Evolutionary conservation across 1,140 invertebrate species (phyloP).

Genomic region (Polyergus mexicanus): DNA sequence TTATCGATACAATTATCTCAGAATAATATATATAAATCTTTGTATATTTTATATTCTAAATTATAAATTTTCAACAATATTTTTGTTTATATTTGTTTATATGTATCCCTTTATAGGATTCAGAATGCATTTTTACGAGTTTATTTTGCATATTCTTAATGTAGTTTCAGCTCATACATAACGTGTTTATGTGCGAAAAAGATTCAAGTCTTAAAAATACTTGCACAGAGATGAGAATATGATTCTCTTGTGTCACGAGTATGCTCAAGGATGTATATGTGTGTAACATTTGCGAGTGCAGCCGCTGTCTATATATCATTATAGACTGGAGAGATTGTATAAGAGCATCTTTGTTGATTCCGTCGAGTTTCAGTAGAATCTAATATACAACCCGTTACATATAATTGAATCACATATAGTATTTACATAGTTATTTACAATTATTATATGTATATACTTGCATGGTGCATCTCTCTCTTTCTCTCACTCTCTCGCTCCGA

Average conservation of each 20-base stretch:
- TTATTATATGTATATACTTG: neutral
- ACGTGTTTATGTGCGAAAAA: neutral
- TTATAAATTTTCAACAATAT: neutral
- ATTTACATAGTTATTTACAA: constrained; percentile 2
- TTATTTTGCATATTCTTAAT: neutral
- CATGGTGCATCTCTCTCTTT: neutral
- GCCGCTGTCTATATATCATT: constrained; percentile 16
- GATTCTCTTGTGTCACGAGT: neutral
- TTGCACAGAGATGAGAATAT: constrained; percentile 20
- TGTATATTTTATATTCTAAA: neutral
- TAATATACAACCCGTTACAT: neutral
- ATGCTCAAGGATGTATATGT: neutral
- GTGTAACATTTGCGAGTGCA: neutral
- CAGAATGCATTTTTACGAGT: neutral
- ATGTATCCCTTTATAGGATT: neutral
- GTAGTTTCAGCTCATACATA: neutral
- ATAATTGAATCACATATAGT: neutral
- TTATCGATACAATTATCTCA: neutral
- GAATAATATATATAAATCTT: neutral
- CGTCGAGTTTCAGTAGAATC: constrained; percentile 30
- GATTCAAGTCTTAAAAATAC: constrained; percentile 29
- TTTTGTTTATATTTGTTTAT: neutral
- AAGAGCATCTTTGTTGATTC: constrained; percentile 46
- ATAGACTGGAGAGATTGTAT: constrained; percentile 43
- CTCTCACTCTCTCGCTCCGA: neutral